A percentile compares a stretch with the other conserved stretches of the same genome.
Conservation (phyloP, 2,113 vertebrate species). For the Pollimyrus isidori region DNA sequence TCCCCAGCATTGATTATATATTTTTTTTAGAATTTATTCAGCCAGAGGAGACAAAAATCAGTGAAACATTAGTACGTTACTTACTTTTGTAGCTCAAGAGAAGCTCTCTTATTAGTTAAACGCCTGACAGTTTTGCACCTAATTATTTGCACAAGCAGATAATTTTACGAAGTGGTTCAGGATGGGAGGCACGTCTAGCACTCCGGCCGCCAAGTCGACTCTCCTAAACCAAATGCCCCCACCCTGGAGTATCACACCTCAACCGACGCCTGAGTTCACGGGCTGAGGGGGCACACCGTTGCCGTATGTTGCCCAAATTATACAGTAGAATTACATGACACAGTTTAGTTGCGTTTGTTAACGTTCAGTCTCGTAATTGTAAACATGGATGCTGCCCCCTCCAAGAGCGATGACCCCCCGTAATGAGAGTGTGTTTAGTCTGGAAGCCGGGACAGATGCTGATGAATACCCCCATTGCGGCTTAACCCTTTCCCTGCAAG, state of each 20-base stretch:
- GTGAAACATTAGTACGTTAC: not conserved
- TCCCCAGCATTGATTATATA: not conserved
- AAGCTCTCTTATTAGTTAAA: not conserved
- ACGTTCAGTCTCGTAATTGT: conserved; percentile 54
- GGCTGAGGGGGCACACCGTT: conserved; percentile 6
- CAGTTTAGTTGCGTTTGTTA: conserved; percentile 46
- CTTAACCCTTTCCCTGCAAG: conserved; percentile 55
- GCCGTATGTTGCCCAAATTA: conserved; percentile 37
- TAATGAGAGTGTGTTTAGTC: conserved; percentile 73
- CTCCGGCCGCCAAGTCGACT: not conserved
- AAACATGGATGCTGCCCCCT: conserved; percentile 56
- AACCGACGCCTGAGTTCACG: not conserved
- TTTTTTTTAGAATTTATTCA: not conserved
- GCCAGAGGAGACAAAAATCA: not conserved
- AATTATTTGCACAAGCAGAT: not conserved
- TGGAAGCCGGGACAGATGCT: conserved; percentile 63
- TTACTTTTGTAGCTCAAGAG: not conserved
- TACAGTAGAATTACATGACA: conserved; percentile 39
- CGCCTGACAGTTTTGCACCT: not conserved
- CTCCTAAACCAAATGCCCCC: not conserved
- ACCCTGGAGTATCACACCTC: not conserved
- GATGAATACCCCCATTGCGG: conserved; percentile 62
- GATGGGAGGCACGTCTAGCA: not conserved
- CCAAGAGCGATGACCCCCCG: conserved; percentile 40
- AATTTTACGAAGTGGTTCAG: not conserved